These are phyloP conservation scores for Agrochola macilenta DNA, from an alignment of 2,888 invertebrate species.

Conservation along the genomic window DNA sequence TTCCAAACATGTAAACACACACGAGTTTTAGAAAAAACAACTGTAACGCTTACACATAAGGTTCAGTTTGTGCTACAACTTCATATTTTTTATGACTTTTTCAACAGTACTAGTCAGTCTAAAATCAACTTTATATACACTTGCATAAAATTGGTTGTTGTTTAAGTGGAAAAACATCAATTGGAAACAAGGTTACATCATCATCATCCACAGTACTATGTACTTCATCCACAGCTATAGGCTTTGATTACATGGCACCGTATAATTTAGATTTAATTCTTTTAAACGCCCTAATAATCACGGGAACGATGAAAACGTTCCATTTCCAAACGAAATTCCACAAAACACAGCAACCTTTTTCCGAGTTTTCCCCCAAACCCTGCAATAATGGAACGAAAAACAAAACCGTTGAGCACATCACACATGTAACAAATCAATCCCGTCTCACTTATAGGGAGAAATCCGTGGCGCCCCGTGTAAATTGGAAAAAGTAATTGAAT, in stretches of 20 bases:
- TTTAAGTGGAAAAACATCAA: too few species aligned
- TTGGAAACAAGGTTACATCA: too few species aligned
- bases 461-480: constrained; percentile 69
- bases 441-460: constrained; percentile 66
- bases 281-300: neutral
- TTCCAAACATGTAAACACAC: too few species aligned
- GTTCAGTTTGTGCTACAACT: too few species aligned
- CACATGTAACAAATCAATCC: constrained; percentile 73
- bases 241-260: neutral
- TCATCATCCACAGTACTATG: neutral
- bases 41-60: too few species aligned
- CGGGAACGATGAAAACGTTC: neutral
- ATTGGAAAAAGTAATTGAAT: constrained; percentile 81
- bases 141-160: too few species aligned
- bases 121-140: too few species aligned
- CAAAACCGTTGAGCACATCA: constrained; percentile 48
- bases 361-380: neutral
- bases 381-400: constrained; percentile 47
- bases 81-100: too few species aligned
- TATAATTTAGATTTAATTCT: neutral
- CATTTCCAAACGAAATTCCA: neutral
- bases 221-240: neutral
- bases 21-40: too few species aligned
- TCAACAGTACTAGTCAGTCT: too few species aligned
- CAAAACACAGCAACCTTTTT: neutral